Percentiles rank a stretch among this genome's conserved stretches.
Conservation (phyloP, 2,797 vertebrate species). For the Chiroxiphia lanceolata region DNA sequence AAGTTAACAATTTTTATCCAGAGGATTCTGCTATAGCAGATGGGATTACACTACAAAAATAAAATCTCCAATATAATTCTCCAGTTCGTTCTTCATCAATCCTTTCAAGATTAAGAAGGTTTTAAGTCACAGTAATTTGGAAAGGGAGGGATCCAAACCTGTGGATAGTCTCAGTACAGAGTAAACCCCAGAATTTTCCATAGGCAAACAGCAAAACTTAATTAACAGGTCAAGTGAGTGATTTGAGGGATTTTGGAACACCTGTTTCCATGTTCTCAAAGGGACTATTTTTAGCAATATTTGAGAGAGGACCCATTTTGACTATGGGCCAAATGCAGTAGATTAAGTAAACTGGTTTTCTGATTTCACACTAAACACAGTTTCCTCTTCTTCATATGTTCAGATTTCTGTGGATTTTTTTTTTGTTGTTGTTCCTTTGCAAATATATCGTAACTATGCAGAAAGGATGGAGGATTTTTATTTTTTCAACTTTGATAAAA, state of each 20-base stretch:
- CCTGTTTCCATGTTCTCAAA: conserved; percentile 41
- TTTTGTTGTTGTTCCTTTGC: background rate
- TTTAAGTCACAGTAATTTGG: conserved; percentile 39
- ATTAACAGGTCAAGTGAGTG: conserved; percentile 52
- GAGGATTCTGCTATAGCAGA: conserved; percentile 46
- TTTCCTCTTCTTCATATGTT: background rate
- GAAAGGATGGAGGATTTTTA: background rate
- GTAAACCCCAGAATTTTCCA: conserved; percentile 31
- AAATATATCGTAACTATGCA: background rate
- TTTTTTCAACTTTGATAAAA: background rate
- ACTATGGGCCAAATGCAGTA: background rate
- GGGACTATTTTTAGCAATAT: background rate
- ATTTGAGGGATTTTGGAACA: conserved; percentile 58
- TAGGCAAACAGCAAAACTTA: conserved; percentile 68
- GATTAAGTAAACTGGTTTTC: background rate
- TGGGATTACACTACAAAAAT: conserved; percentile 38
- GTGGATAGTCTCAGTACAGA: background rate
- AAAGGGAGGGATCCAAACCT: background rate
- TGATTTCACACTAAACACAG: background rate
- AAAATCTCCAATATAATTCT: conserved; percentile 6
- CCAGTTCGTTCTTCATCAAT: conserved; percentile 1
- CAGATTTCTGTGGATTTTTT: background rate
- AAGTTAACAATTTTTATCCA: conserved; percentile 45
- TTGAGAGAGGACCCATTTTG: background rate
- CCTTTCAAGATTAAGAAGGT: conserved; percentile 29